These are phyloP conservation scores for Drosophila watanabei DNA, from an alignment of 1,140 invertebrate species.

Conservation along the genomic window DNA sequence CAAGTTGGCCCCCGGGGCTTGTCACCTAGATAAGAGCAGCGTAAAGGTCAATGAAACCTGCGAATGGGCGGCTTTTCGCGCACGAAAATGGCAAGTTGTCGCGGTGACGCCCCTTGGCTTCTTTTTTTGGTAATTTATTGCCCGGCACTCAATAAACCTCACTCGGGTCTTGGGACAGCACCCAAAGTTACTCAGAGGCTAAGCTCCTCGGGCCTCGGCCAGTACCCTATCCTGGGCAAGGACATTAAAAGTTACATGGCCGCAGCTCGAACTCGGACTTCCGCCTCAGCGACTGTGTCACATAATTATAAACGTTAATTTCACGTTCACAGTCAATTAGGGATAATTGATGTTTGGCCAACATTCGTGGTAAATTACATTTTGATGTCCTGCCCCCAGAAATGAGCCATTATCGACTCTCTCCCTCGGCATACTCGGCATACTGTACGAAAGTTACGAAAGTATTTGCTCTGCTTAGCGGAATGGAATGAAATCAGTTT, in stretches of 20 bases:
- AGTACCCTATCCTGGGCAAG: slow-evolving; percentile 9
- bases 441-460: slow-evolving; percentile 9
- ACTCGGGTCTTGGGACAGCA: slow-evolving; percentile 6
- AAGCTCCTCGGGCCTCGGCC: slow-evolving; percentile 19
- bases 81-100: slow-evolving; percentile 51
- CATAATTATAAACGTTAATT: slow-evolving; percentile 85
- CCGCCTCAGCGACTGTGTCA: slow-evolving; percentile 59
- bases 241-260: slow-evolving; percentile 52
- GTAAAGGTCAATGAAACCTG: slow-evolving; percentile 61
- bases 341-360: slow-evolving; percentile 84
- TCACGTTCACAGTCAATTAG: slow-evolving; percentile 83
- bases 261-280: slow-evolving; percentile 47
- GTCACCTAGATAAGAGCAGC: slow-evolving; percentile 15
- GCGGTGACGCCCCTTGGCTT: slow-evolving; percentile 51
- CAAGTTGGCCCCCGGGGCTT: slow-evolving; percentile 23
- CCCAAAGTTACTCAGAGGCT: slow-evolving; percentile 33
- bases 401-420: slow-evolving; percentile 43
- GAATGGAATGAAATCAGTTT: slow-evolving; percentile 58
- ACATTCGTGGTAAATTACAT: slow-evolving; percentile 84
- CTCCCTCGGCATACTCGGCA: background rate
- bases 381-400: slow-evolving; percentile 67
- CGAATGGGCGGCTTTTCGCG: slow-evolving; percentile 21
- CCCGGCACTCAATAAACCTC: slow-evolving; percentile 66
- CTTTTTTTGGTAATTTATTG: slow-evolving; percentile 66
- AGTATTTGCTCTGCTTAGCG: slow-evolving; percentile 27